Base-by-base conservation (phyloP, 64 coral and sea anemone genomes). In the Actinia tenebrosa region DNA sequence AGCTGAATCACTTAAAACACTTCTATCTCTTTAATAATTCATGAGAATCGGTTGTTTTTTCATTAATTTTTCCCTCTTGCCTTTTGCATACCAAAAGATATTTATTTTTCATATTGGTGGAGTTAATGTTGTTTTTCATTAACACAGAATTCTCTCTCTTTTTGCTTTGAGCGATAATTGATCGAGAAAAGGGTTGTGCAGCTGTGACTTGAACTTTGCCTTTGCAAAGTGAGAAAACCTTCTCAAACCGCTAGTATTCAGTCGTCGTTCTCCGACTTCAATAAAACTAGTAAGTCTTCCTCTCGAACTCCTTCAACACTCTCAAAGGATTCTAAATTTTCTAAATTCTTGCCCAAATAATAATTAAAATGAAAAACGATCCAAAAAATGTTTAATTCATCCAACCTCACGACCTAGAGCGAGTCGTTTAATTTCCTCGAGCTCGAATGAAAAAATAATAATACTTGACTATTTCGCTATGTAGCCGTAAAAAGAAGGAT, bases 51-150 rank as follows among this genome's bases (percentile, higher is more conserved):
- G 26, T 75, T 75, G 69, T 64, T 66, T 75, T 75, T 30, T 75
- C 26, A 75, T 75, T 75, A 72, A 66, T 66, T 66, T 75, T 42
- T 75, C 25, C 3, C 23, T 75, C 14, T 5, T 37, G 30, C 10
- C 20, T 75, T 75, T 75, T 75, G 69, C 69, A 75, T 75, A 42
- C 69, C 26, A 11, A 75, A 10, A 4, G 69, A 75, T 75, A 75
- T 75, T 75, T 75, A 75, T 75, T 75, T 75, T 75, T 75, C 69
- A 42, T 75, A 75, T 75, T 11, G 11, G 22, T 75, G 69, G 69
- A 75, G n/a, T 75, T 75, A 75, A 75, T 75, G 27, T 43, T 75
- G n/a, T 75, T 75, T 75, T 42, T 75, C 10, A 75, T 75, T 27
- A 75, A 75, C 26, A 30, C 25, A 2, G 26, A 42, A 75, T 75